Conservation (phyloP, 2,797 vertebrate genomes). For the Garrulus glandarius region DNA sequence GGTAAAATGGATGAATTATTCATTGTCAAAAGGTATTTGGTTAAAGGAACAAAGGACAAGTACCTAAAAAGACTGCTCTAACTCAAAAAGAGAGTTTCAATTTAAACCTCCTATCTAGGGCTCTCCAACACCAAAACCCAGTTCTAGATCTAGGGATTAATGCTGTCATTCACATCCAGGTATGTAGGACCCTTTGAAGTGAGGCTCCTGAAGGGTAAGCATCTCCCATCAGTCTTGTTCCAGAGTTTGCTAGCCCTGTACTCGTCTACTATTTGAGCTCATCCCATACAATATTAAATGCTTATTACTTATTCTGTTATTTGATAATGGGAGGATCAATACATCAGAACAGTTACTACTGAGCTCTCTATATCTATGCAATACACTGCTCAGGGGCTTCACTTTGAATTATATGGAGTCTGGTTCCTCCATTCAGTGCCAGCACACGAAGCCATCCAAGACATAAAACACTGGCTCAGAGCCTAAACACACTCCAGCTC, state of each 20-base stretch:
- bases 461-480: not conserved
- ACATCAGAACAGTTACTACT: not conserved
- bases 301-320: not conserved
- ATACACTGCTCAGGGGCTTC: not conserved
- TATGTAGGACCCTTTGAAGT: not conserved
- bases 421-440: not conserved
- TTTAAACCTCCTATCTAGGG: not conserved
- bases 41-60: not conserved
- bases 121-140: not conserved
- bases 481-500: not conserved
- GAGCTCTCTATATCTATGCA: not conserved
- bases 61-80: not conserved
- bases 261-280: not conserved
- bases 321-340: not conserved
- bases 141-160: not conserved
- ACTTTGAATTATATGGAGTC: not conserved
- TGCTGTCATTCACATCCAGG: not conserved
- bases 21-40: not conserved
- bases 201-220: not conserved
- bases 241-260: not conserved
- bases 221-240: not conserved
- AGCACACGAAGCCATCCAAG: fast-evolving
- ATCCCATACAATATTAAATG: not conserved
- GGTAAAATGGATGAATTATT: not conserved
- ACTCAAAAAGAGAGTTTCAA: not conserved